These are phyloP conservation scores for Sisyra terminalis DNA, from an alignment of 2,888 invertebrate genomes.

Conservation along the genomic window DNA sequence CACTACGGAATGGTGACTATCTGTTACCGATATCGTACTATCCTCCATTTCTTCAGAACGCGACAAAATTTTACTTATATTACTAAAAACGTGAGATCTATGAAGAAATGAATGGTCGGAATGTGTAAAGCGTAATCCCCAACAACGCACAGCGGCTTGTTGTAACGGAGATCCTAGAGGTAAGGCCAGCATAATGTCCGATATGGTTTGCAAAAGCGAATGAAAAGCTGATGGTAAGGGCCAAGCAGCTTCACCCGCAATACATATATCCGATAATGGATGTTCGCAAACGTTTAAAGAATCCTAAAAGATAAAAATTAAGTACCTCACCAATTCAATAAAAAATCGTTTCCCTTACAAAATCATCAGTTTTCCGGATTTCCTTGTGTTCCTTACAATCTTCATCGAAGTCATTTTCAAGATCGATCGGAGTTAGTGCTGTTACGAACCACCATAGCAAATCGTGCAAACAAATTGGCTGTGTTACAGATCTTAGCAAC, in stretches of 20 bases:
- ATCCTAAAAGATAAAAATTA: conserved; percentile 24
- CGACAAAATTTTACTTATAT: conserved; percentile 88
- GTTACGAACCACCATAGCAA: conserved; percentile 94
- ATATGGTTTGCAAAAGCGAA: conserved; percentile 74
- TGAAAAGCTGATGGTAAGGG: conserved; percentile 52
- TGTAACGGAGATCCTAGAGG: conserved; percentile 77
- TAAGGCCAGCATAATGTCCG: conserved; percentile 77
- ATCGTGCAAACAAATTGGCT: conserved; percentile 83
- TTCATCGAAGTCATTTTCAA: conserved; percentile 34
- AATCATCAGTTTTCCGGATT: conserved; percentile 24
- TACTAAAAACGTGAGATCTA: conserved; percentile 65
- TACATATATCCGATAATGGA: conserved; percentile 60
- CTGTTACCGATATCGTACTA: conserved; percentile 36
- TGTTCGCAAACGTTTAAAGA: conserved; percentile 49
- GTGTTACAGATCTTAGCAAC: conserved; percentile 81
- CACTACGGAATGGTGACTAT: conserved; percentile 33
- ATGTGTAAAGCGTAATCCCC: conserved; percentile 78
- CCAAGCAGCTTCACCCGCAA: conserved; percentile 53
- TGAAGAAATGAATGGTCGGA: conserved; percentile 87
- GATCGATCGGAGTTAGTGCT: conserved; percentile 46
- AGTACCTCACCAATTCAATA: background rate
- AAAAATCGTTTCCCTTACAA: conserved; percentile 15
- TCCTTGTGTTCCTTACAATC: conserved; percentile 30
- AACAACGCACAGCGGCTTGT: conserved; percentile 85
- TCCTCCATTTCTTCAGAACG: conserved; percentile 73